Percentiles rank a stretch among this genome's conserved stretches.
Evolutionary conservation across 2,113 vertebrate genomes (phyloP).

Genomic region (Boulengeromyrus knoepffleri): DNA sequence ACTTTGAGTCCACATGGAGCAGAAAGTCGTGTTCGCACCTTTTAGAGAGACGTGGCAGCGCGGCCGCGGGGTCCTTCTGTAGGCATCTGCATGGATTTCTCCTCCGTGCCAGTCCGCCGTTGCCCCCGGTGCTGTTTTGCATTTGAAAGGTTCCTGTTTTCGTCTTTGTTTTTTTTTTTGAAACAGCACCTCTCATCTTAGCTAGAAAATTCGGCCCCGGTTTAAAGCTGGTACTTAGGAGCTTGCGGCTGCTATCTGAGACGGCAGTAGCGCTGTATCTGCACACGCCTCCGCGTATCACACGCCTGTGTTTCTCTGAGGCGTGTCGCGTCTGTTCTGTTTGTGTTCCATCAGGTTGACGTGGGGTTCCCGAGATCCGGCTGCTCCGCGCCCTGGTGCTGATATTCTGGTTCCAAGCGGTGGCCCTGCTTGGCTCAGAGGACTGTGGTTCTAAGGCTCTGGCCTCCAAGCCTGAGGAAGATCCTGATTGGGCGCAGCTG

Average conservation of each 20-base stretch:
- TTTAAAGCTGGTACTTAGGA: slow-evolving; percentile 9
- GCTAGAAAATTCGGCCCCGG: slow-evolving; percentile 34
- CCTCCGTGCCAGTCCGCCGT: background rate
- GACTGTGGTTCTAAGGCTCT: background rate
- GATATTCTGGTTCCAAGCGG: background rate
- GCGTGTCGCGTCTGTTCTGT: background rate
- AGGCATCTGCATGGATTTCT: background rate
- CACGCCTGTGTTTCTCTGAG: slow-evolving; percentile 58
- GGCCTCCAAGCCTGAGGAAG: background rate
- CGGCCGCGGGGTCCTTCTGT: background rate
- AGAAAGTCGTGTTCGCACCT: background rate
- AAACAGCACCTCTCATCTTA: slow-evolving; percentile 31
- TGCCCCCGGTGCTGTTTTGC: background rate
- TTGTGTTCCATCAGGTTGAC: background rate
- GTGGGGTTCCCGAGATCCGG: background rate
- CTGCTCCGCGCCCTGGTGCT: background rate
- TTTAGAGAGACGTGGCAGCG: background rate
- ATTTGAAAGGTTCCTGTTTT: background rate
- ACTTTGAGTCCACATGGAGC: background rate
- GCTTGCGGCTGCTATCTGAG: background rate
- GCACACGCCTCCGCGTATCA: slow-evolving; percentile 23
- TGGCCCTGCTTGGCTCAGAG: background rate
- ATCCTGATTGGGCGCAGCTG: background rate
- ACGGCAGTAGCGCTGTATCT: slow-evolving; percentile 6
- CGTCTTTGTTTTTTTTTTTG: slow-evolving; percentile 27